Evolutionary conservation across 2,888 invertebrate genomes (phyloP), one percentile per base, ranked within the genome.

Genomic region (Eupsilia transversa): DNA sequence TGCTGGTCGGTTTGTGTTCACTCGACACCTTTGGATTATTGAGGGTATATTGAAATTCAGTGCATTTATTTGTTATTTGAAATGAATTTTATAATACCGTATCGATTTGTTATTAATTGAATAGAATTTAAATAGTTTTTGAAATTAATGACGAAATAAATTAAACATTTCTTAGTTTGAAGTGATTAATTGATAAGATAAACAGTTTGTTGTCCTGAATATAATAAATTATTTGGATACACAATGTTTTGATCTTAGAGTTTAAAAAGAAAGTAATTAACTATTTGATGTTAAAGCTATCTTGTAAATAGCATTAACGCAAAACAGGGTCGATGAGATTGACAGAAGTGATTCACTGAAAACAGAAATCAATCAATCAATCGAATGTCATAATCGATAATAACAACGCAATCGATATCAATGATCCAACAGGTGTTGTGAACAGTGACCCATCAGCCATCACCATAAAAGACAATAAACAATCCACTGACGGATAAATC

Each of bases 401-500:
- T 71, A 80, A 78, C 52, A 74, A 68, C 66, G 76, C 77, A 86
- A 84, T 79, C 72, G 68, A 81, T 84, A 86, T 82, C 83, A 86
- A 88, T 84, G 85, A 84, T 86, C 88, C 82, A 85, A 86, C 87
- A 89, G 86, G 86, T 88, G 88, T 91, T 90, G 91, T 88, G 85
- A 80, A 89, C 88, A 92, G 91, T 91, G 91, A 92, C 91, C 93
- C 92, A 93, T 92, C 91, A 92, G 91, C 93, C 94, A 95, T 91
- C 93, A 94, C 96, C 96, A 95, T 96, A 96, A 94, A 96, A 95
- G 95, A 94, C 94, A 94, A 94, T 94, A 94, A 94, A 94, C 94
- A 94, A 94, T 94, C 94, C 94, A 93, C 92, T 92, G 91, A 91
- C 92, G 92, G 93, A 91, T 93, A 93, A 93, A 94, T 95, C 94